Percentiles rank a stretch among this genome's conserved stretches.
phyloP scores from a whole-genome alignment of 2,888 invertebrate species.

The Drosophila conformis region DNA sequence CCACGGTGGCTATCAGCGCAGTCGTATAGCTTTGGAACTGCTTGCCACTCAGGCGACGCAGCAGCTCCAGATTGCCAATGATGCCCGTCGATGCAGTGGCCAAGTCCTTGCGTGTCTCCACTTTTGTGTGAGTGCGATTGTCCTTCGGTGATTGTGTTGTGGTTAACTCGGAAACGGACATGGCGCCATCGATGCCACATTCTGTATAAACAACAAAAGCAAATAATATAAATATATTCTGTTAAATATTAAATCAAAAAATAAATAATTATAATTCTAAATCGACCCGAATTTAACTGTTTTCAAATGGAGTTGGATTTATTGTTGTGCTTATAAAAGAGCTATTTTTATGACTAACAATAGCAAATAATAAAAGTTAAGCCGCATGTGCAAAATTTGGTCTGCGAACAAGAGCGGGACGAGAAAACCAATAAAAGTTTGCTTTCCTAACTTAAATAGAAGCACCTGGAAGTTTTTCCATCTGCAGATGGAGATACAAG shows the following conservation, averaged over 20 bases:
- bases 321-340: neutral
- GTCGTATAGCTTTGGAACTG: conserved; percentile 96
- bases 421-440: neutral
- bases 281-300: neutral
- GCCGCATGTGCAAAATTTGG: neutral
- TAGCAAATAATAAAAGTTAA: neutral
- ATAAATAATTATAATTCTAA: neutral
- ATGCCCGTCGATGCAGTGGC: conserved; percentile 82
- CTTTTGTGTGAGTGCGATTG: conserved; percentile 72
- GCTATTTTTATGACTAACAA: neutral
- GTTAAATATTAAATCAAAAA: neutral
- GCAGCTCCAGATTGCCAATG: conserved; percentile 88
- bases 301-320: neutral
- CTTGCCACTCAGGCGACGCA: conserved; percentile 90
- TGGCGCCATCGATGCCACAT: conserved; percentile 80
- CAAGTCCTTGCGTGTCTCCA: conserved; percentile 78
- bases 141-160: conserved; percentile 84
- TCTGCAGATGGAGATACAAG: neutral
- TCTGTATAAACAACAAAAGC: conserved; percentile 42
- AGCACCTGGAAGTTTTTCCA: neutral
- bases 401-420: neutral
- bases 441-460: neutral
- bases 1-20: conserved; percentile 94
- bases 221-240: neutral
- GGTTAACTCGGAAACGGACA: conserved; percentile 78